phyloP scores from a whole-genome alignment of 2,113 vertebrate species.

The Colistium nudipinnis region DNA sequence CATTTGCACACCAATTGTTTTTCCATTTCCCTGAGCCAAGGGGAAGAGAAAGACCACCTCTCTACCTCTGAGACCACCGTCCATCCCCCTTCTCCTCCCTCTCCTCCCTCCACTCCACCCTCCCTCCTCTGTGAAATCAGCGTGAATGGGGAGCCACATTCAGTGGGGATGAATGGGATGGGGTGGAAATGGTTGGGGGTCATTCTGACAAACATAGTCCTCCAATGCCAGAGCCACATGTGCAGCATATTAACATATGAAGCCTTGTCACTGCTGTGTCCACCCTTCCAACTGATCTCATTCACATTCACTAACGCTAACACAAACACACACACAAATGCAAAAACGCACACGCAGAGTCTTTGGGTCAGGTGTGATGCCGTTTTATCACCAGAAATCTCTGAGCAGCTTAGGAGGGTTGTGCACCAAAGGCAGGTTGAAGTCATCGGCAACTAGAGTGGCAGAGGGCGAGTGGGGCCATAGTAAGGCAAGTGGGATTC shows the following conservation, averaged over 20 bases:
- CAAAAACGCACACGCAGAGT: constrained; percentile 22
- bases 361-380: constrained; percentile 68
- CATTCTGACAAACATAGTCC: constrained; percentile 74
- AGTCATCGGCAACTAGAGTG: constrained; percentile 40
- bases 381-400: constrained; percentile 62
- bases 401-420: constrained; percentile 39
- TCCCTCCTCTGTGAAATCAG: constrained; percentile 78
- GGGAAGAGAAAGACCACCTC: constrained; percentile 78
- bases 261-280: constrained; percentile 76
- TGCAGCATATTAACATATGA: constrained; percentile 84
- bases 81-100: constrained; percentile 39
- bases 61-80: constrained; percentile 70
- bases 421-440: constrained; percentile 39
- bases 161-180: constrained; percentile 77
- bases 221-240: constrained; percentile 78
- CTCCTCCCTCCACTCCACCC: constrained; percentile 42
- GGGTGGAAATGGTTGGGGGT: constrained; percentile 77
- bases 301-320: constrained; percentile 59
- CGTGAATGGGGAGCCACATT: constrained; percentile 82
- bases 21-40: constrained; percentile 76
- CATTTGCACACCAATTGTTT: constrained; percentile 86
- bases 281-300: constrained; percentile 70
- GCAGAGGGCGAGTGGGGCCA: constrained; percentile 37
- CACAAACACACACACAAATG: constrained; percentile 42
- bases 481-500: constrained; percentile 27